phyloP scores from a whole-genome alignment of 2,888 invertebrate species.

The Ceraclea dissimilis region DNA sequence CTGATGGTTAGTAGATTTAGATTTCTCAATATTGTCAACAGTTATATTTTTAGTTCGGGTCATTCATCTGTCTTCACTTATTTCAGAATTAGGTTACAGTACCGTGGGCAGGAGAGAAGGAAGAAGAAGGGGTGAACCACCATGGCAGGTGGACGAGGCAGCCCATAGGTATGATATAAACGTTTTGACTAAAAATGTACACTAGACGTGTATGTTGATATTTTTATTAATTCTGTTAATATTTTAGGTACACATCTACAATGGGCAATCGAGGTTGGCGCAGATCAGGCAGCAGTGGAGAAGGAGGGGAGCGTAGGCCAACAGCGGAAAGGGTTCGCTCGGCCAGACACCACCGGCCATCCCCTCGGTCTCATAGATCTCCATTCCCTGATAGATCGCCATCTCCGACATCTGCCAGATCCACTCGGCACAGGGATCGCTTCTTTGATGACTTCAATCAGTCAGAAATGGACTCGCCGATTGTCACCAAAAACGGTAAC shows the following conservation, averaged over 20 bases:
- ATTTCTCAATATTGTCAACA: neutral
- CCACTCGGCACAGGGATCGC: conserved; percentile 26
- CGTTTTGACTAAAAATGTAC: neutral
- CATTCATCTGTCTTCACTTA: too few species aligned
- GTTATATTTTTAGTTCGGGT: neutral
- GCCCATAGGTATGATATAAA: conserved; percentile 15
- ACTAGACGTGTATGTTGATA: neutral
- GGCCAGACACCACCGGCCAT: conserved; percentile 20
- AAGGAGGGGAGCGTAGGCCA: conserved; percentile 45
- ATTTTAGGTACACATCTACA: conserved; percentile 38
- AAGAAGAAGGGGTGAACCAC: conserved; percentile 44
- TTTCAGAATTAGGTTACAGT: conserved; percentile 44
- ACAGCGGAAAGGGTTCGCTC: conserved; percentile 31
- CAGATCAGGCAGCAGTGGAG: conserved; percentile 46
- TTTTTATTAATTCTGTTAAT: neutral
- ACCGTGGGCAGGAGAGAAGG: conserved; percentile 46
- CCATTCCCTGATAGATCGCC: conserved; percentile 27
- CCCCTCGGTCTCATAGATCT: conserved; percentile 26
- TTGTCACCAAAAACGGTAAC: conserved; percentile 22
- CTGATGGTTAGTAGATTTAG: conserved; percentile 18
- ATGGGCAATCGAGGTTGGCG: conserved; percentile 37
- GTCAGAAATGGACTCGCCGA: conserved; percentile 22
- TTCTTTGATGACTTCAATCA: conserved; percentile 25
- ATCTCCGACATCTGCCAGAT: conserved; percentile 28
- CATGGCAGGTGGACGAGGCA: conserved; percentile 55